Evolutionary conservation across 2,113 vertebrate species (phyloP), one percentile per base, ranked within the genome.

Genomic region (Corythoichthys intestinalis): DNA sequence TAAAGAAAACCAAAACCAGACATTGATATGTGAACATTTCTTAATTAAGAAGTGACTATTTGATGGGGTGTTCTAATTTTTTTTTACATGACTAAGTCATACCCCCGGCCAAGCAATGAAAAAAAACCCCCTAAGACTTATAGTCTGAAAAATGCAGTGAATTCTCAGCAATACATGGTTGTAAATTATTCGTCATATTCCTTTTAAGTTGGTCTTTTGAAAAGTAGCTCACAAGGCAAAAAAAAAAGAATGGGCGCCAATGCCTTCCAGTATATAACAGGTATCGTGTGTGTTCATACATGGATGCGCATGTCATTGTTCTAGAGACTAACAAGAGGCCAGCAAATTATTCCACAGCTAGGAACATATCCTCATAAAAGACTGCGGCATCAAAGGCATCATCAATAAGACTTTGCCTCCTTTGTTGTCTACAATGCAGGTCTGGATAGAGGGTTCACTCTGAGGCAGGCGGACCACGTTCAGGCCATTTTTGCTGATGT

Each of bases 401-500:
- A 85, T 84, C 85, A 87, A 77, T 0, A 20, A 65, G 81, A 39
- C 65, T 66, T 74, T 34, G 65, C 84, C 83, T 80, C 75, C 70
- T 86, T 90, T 89, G 86, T 87, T 86, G 79, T 87, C 76, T 44
- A 72, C 70, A 12, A 71, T 7, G 38, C 69, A 66, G 70, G 62
- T 81, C 81, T 76, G 79, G 83, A 84, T 70, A 69, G 74, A 81
- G 76, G 73, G 78, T 87, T 84, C 83, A 84, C 73, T 71, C 81
- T 86, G 88, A 84, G 85, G 87, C 90, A 89, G 91, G 89, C 89
- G 91, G 89, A 87, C 80, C 82, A 75, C 84, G 80, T 89, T 90
- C 90, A 91, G 85, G 75, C 74, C 82, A 87, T 89, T 90, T 91
- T 44, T 90, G 90, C 85, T 73, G 78, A 85, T 70, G 77, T 91